Percentiles rank a stretch among this genome's conserved stretches.
Conservation (phyloP, 92 coral and sea anemone genomes). For the Pocillopora meandrina region DNA sequence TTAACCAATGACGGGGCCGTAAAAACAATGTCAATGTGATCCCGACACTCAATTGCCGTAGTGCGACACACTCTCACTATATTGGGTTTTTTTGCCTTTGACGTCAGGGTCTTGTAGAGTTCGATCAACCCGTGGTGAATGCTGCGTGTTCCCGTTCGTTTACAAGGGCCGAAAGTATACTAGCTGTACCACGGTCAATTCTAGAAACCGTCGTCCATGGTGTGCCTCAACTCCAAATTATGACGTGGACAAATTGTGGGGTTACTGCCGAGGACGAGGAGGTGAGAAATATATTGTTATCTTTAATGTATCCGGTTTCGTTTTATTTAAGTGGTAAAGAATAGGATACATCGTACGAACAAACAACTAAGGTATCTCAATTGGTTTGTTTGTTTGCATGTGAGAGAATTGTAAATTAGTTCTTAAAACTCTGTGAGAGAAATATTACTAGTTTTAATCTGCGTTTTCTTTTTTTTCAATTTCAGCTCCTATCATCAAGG, state of each 20-base stretch:
- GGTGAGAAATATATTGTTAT: background rate
- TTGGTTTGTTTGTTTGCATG: too few species aligned
- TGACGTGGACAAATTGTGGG: conserved; percentile 34
- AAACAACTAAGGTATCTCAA: too few species aligned
- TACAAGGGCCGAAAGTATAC: conserved; percentile 28
- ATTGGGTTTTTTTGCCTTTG: background rate
- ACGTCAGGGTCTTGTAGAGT: conserved; percentile 17
- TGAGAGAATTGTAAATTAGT: too few species aligned
- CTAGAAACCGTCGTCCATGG: conserved; percentile 22
- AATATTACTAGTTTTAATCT: background rate
- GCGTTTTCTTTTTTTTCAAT: background rate
- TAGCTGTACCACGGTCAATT: conserved; percentile 25
- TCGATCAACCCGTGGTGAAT: conserved; percentile 31
- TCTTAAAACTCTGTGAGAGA: background rate
- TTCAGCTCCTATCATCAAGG: background rate
- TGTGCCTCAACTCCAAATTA: conserved; percentile 40
- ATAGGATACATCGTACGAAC: too few species aligned
- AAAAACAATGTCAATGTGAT: background rate
- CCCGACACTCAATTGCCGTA: too few species aligned
- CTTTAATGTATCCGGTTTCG: too few species aligned
- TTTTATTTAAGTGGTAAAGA: too few species aligned
- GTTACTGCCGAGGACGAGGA: conserved; percentile 34
- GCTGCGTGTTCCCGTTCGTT: conserved; percentile 48
- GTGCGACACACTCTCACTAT: too few species aligned
- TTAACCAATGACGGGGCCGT: background rate